Conservation (phyloP, 2,888 invertebrate species). For the Ectemnius continuus region DNA sequence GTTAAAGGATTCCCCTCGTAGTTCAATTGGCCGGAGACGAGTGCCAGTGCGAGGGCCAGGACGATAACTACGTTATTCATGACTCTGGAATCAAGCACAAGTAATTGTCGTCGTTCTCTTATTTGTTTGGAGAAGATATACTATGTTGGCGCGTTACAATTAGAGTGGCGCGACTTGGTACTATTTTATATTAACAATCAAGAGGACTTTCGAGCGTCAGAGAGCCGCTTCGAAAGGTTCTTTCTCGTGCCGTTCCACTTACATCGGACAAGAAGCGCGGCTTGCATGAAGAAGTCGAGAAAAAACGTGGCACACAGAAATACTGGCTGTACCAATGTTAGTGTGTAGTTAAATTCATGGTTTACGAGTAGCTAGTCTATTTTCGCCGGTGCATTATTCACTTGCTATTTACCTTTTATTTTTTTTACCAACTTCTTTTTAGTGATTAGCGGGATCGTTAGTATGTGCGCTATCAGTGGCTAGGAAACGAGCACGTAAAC, state of each 20-base stretch:
- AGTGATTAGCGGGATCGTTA: too few species aligned
- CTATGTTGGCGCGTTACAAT: background rate
- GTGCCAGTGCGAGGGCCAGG: constrained; percentile 38
- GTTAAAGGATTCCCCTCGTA: constrained; percentile 74
- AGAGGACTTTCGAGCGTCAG: background rate
- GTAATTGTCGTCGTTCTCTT: background rate
- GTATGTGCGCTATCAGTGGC: too few species aligned
- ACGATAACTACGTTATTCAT: constrained; percentile 50
- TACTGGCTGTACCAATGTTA: constrained; percentile 1
- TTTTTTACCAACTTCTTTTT: background rate
- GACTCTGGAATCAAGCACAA: constrained; percentile 50
- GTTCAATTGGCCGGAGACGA: constrained; percentile 66
- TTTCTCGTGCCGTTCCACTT: constrained; percentile 42
- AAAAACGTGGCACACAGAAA: constrained; percentile 5
- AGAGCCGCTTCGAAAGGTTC: constrained; percentile 7
- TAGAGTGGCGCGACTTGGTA: background rate
- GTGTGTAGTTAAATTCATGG: background rate
- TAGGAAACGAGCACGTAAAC: too few species aligned
- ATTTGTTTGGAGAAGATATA: background rate
- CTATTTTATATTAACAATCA: constrained; percentile 18
- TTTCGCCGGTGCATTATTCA: too few species aligned
- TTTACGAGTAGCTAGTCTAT: background rate
- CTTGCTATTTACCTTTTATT: background rate
- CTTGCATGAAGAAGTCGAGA: background rate
- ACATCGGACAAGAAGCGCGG: constrained; percentile 4